Conservation (phyloP, 2,113 vertebrate species). For the Andinoacara biseriatus region DNA sequence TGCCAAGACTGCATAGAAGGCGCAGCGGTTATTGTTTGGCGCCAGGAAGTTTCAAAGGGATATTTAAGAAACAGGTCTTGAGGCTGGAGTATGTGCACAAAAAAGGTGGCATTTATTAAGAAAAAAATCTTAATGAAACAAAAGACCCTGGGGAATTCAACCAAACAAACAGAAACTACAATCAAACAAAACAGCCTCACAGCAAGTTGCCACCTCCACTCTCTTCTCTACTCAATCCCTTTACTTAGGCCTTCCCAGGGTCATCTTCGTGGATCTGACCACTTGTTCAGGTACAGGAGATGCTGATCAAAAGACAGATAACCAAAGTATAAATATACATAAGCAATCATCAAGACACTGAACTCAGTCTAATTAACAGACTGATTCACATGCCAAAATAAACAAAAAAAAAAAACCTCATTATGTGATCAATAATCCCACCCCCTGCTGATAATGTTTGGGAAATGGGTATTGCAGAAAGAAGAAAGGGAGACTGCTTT, state of each 20-base stretch:
- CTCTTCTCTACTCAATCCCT: background rate
- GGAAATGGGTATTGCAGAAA: background rate
- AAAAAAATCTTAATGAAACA: conserved; percentile 4
- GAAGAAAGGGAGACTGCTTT: background rate
- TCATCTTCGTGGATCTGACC: background rate
- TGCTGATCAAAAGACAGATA: background rate
- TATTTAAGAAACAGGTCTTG: background rate
- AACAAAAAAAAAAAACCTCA: conserved; percentile 3
- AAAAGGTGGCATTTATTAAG: background rate
- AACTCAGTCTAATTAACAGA: conserved; percentile 1
- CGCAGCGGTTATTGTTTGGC: background rate
- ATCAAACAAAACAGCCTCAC: background rate
- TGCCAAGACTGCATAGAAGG: background rate
- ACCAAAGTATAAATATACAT: no score
- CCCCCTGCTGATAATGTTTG: background rate
- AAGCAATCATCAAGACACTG: background rate
- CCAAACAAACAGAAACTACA: background rate
- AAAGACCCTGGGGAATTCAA: background rate
- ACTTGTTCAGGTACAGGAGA: fast-evolving
- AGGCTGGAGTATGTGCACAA: background rate
- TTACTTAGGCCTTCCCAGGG: background rate
- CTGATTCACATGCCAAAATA: background rate
- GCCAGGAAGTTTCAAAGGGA: background rate
- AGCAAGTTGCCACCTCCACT: background rate
- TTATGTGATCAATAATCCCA: background rate